Conservation (phyloP, 2,113 vertebrate genomes). For the Cyphomyrus plagiostoma region DNA sequence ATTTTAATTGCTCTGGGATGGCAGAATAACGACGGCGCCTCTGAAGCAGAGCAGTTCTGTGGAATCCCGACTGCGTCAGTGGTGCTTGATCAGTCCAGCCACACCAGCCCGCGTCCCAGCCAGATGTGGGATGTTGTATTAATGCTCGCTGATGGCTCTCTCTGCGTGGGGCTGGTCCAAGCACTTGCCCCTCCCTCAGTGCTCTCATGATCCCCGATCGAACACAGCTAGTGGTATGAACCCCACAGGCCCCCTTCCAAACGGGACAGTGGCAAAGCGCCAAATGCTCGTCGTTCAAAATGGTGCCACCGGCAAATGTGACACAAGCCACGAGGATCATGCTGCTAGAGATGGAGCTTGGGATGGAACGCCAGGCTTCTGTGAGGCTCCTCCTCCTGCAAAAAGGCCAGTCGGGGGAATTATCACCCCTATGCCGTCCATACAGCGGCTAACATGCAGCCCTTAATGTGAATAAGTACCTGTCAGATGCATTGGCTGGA, state of each 20-base stretch:
- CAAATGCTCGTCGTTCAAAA: background rate
- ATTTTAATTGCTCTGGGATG: background rate
- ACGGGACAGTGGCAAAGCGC: background rate
- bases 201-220: background rate
- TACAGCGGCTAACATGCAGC: background rate
- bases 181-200: background rate
- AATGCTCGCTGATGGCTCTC: background rate
- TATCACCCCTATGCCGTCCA: background rate
- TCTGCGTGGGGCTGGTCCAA: background rate
- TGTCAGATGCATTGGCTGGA: background rate
- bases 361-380: background rate
- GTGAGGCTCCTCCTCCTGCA: background rate
- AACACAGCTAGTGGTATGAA: background rate
- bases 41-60: background rate
- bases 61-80: background rate
- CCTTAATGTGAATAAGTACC: background rate
- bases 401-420: constrained; percentile 18
- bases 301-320: background rate
- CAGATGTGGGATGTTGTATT: constrained; percentile 7
- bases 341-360: background rate
- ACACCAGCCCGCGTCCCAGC: background rate
- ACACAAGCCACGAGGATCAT: background rate
- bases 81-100: background rate
- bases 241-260: background rate
- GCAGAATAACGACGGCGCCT: background rate